Percentiles rank a stretch among this genome's conserved stretches.
These are phyloP conservation scores for Agriopis marginaria DNA, from an alignment of 2,888 invertebrate genomes.

Conservation along the genomic window DNA sequence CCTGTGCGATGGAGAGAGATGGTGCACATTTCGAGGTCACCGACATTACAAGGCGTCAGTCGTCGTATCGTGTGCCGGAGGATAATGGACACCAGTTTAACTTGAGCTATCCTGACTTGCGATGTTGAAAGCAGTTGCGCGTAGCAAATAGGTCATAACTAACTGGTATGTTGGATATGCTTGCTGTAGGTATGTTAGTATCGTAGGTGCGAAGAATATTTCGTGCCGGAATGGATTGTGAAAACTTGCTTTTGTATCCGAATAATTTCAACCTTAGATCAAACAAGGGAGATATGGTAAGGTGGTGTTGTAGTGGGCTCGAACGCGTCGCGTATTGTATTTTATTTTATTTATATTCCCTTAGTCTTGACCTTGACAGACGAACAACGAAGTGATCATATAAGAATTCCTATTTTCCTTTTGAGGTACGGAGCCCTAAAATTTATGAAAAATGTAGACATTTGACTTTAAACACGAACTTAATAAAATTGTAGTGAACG, in stretches of 20 bases:
- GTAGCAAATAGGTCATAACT: not conserved
- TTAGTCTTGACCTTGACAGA: too few species aligned
- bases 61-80: constrained; percentile 32
- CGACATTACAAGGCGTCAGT: constrained; percentile 58
- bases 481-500: too few species aligned
- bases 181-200: not conserved
- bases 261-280: too few species aligned
- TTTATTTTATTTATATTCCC: too few species aligned
- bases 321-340: too few species aligned
- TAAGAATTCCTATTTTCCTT: too few species aligned
- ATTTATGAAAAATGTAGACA: too few species aligned
- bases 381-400: too few species aligned
- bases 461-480: too few species aligned
- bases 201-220: not conserved
- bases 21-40: constrained; percentile 61
- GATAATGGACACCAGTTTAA: constrained; percentile 44
- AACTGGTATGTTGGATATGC: not conserved
- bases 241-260: constrained; percentile 18
- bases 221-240: constrained; percentile 41
- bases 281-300: too few species aligned
- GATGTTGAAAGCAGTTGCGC: not conserved
- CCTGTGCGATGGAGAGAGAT: constrained; percentile 50
- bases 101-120: constrained; percentile 44
- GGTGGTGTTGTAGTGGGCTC: too few species aligned
- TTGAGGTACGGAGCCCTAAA: too few species aligned